Evolutionary conservation across 2,113 vertebrate species (phyloP).

Genomic region (Atlantisia rogersi): DNA sequence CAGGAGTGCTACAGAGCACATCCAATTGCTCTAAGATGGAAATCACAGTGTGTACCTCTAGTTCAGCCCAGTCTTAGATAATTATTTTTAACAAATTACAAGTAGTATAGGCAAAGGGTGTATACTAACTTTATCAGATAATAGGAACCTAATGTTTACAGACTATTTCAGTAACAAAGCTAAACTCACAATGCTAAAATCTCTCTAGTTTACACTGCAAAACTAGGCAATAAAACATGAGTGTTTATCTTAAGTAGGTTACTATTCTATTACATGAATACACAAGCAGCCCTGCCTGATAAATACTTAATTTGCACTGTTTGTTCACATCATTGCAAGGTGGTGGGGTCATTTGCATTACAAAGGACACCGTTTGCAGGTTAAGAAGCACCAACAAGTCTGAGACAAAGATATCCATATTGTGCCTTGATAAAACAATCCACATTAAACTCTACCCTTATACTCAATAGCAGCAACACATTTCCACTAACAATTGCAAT

Average conservation of each 20-base stretch:
- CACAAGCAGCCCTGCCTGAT: not conserved
- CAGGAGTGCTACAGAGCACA: not conserved
- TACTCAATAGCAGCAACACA: not conserved
- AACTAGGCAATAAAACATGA: not conserved
- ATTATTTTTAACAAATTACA: not conserved
- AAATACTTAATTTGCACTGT: not conserved
- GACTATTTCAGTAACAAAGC: not conserved
- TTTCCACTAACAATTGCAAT: not conserved
- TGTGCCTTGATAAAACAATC: not conserved
- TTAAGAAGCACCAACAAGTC: not conserved
- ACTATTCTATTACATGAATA: not conserved
- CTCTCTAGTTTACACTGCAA: not conserved
- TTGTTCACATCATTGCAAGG: not conserved
- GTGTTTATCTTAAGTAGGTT: not conserved
- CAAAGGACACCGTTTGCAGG: accelerated
- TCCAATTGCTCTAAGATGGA: not conserved
- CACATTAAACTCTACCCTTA: not conserved
- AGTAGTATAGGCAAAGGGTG: no score
- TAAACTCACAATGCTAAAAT: not conserved
- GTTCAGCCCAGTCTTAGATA: not conserved
- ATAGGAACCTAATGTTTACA: not conserved
- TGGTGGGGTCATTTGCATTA: not conserved
- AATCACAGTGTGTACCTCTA: not conserved
- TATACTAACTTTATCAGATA: not conserved
- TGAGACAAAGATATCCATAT: not conserved